Percentiles rank a stretch among this genome's conserved stretches.
Evolutionary conservation across 1,140 invertebrate genomes (phyloP).

Genomic region (Colletes gigas): DNA sequence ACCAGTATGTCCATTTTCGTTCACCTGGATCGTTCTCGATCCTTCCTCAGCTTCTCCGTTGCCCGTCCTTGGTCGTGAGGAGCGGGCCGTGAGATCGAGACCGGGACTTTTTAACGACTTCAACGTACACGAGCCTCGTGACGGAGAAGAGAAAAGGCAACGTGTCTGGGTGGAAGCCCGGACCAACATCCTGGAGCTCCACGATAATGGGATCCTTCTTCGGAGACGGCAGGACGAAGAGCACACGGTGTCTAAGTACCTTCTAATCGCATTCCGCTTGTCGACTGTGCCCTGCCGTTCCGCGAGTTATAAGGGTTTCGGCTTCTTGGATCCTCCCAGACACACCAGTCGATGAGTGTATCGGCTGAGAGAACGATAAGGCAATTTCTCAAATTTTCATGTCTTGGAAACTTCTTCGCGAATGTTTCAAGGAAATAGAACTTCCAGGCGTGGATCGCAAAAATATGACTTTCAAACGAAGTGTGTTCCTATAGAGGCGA

Average conservation of each 20-base stretch:
- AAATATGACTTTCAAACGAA: too few species aligned
- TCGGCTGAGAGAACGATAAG: background rate
- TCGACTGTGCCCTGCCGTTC: constrained; percentile 16
- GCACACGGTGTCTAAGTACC: constrained; percentile 39
- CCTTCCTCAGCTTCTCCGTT: background rate
- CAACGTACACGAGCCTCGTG: constrained; percentile 21
- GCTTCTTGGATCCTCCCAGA: background rate
- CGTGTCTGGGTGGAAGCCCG: background rate
- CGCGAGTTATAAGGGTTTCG: constrained; percentile 3
- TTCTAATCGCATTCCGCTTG: constrained; percentile 49
- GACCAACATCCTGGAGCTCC: constrained; percentile 15
- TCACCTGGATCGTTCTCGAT: background rate
- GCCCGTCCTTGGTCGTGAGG: constrained; percentile 25
- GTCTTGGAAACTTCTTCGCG: background rate
- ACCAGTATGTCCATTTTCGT: constrained; percentile 6
- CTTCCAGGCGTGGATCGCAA: too few species aligned
- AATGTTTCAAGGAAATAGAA: too few species aligned
- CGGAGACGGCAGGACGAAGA: constrained; percentile 23
- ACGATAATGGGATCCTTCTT: constrained; percentile 46
- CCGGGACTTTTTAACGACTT: constrained; percentile 63
- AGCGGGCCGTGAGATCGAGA: constrained; percentile 63
- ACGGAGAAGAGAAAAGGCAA: background rate
- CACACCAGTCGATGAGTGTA: background rate
- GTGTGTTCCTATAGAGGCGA: too few species aligned
- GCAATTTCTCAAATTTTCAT: constrained; percentile 8